A percentile compares a stretch with the other conserved stretches of the same genome.
Conservation (phyloP, 1,140 invertebrate species). For the Colletes gigas region DNA sequence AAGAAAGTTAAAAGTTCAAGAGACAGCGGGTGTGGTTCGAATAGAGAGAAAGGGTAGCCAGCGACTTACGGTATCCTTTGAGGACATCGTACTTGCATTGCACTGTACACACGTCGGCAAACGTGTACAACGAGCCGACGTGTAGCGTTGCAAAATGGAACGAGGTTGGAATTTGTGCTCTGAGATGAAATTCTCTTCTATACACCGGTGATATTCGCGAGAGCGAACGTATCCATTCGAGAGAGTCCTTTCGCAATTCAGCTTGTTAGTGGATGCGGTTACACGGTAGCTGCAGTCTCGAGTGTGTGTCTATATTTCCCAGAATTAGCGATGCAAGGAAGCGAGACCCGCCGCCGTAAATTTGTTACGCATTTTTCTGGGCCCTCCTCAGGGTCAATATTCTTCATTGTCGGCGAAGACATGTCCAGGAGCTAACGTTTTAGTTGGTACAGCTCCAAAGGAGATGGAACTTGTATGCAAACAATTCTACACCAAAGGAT, state of each 20-base stretch:
- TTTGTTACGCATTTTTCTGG: conserved; percentile 16
- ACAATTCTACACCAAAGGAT: too few relatives aligned
- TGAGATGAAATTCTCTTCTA: conserved; percentile 1
- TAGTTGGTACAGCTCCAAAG: too few relatives aligned
- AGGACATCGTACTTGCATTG: neutral
- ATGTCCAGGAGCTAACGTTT: too few relatives aligned
- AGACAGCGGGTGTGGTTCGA: neutral
- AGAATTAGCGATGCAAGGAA: conserved; percentile 26
- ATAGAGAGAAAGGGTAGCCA: neutral
- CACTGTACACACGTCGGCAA: neutral
- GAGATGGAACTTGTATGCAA: too few relatives aligned
- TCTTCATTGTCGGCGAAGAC: neutral
- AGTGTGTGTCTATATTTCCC: conserved; percentile 25
- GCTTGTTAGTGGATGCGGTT: conserved; percentile 35
- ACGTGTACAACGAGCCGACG: conserved; percentile 1
- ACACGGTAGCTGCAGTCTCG: neutral
- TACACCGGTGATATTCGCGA: neutral
- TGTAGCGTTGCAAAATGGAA: conserved; percentile 27
- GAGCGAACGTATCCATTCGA: conserved; percentile 16
- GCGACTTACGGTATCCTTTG: conserved; percentile 14
- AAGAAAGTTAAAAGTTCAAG: neutral
- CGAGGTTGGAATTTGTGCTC: conserved; percentile 2
- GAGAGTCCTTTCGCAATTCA: conserved; percentile 32
- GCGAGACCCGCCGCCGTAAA: neutral
- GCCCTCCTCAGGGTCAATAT: neutral